Evolutionary conservation across 2,113 vertebrate genomes (phyloP).

Genomic region (Dipodomys spectabilis): DNA sequence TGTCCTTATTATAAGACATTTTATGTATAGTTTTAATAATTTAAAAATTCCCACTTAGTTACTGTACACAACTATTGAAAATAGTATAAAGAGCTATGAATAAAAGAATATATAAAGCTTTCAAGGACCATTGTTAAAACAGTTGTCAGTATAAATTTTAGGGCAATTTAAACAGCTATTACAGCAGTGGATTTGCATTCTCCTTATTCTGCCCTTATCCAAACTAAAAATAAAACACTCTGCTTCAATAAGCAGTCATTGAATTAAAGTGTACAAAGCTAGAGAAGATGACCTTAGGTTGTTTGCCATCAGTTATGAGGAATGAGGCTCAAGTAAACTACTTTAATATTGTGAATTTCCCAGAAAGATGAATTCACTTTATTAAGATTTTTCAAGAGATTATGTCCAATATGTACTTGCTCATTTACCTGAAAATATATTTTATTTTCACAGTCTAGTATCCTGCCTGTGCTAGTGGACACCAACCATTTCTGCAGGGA

Average conservation of each 20-base stretch:
- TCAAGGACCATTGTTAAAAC: neutral
- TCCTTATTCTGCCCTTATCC: neutral
- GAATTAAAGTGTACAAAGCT: neutral
- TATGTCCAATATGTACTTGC: neutral
- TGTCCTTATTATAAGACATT: neutral
- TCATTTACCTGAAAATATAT: neutral
- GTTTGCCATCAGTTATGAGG: neutral
- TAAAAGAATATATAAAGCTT: too few relatives aligned
- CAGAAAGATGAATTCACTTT: neutral
- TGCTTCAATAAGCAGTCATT: neutral
- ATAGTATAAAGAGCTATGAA: too few relatives aligned
- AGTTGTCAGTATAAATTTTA: neutral
- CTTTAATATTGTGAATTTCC: neutral
- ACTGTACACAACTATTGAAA: too few relatives aligned
- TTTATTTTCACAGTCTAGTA: neutral
- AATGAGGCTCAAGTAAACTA: neutral
- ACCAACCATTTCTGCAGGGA: neutral
- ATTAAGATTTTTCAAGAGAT: neutral
- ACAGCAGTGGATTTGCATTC: too few relatives aligned
- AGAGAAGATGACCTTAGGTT: neutral
- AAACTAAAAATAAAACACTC: neutral
- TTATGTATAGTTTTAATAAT: neutral
- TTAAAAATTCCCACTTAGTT: neutral
- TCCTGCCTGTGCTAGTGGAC: too few relatives aligned
- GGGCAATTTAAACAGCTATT: neutral